These are phyloP conservation scores for Globodera rostochiensis DNA, from an alignment of 1,140 invertebrate genomes.

Conservation along the genomic window DNA sequence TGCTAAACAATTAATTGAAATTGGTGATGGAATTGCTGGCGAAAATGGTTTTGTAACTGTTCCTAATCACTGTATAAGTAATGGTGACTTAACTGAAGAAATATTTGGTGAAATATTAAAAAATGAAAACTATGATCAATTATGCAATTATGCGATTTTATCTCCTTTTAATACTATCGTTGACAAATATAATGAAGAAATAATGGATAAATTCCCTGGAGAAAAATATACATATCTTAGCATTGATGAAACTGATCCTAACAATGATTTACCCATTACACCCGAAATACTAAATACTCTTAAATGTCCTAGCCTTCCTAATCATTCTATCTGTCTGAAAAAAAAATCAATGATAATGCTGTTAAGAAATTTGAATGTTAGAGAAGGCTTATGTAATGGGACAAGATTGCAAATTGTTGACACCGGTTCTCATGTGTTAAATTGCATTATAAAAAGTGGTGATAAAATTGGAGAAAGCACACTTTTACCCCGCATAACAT, in stretches of 20 bases:
- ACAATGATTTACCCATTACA: slow-evolving; percentile 2
- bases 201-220: slow-evolving; percentile 36
- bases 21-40: slow-evolving; percentile 46
- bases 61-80: slow-evolving; percentile 25
- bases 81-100: slow-evolving; percentile 23
- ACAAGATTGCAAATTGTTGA: slow-evolving; percentile 33
- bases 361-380: slow-evolving; percentile 44
- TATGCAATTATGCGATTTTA: slow-evolving; percentile 40
- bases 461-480: slow-evolving; percentile 27
- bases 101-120: slow-evolving; percentile 31
- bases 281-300: slow-evolving; percentile 48
- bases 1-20: slow-evolving; percentile 14
- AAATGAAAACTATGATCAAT: slow-evolving; percentile 18
- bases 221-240: slow-evolving; percentile 32
- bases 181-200: slow-evolving; percentile 37
- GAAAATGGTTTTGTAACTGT: slow-evolving; percentile 38
- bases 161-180: slow-evolving; percentile 37
- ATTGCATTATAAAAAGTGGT: slow-evolving; percentile 36
- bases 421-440: slow-evolving; percentile 35
- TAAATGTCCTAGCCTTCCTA: slow-evolving; percentile 20
- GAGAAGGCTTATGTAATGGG: slow-evolving; percentile 40
- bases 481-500: slow-evolving; percentile 39
- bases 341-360: slow-evolving; percentile 38
- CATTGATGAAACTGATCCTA: slow-evolving; percentile 28
- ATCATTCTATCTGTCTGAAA: slow-evolving; percentile 33